Evolutionary conservation across 2,797 vertebrate genomes (phyloP).

Genomic region (Cryptoprocta ferox): DNA sequence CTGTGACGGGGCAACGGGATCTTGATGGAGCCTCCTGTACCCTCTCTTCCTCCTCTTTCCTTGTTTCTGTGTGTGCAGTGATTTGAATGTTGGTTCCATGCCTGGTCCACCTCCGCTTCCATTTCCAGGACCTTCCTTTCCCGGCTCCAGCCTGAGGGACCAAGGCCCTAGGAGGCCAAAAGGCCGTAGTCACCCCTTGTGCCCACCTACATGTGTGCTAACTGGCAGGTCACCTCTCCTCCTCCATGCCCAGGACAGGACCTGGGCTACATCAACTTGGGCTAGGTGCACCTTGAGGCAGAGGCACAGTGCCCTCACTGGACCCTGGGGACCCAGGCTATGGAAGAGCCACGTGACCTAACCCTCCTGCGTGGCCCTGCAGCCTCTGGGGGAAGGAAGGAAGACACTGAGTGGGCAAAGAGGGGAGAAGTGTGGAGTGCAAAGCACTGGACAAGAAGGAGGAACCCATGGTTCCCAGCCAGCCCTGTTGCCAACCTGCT

Average conservation of each 20-base stretch:
- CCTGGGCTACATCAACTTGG: neutral
- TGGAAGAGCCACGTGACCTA: neutral
- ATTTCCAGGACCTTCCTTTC: neutral
- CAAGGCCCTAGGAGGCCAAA: neutral
- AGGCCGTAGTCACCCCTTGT: neutral
- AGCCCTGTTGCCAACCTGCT: neutral
- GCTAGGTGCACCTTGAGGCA: neutral
- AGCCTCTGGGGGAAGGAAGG: neutral
- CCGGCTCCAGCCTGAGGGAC: conserved; percentile 29
- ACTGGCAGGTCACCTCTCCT: neutral
- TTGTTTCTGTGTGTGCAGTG: neutral
- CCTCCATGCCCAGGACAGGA: neutral
- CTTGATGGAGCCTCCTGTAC: neutral
- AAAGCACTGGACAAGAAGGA: neutral
- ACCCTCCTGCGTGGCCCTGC: neutral
- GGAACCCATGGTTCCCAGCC: neutral
- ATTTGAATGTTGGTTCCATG: conserved; percentile 33
- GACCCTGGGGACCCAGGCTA: neutral
- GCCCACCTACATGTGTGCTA: neutral
- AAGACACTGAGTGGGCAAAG: neutral
- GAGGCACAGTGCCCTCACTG: neutral
- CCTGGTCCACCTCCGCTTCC: neutral
- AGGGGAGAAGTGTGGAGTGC: neutral
- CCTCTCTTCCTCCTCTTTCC: neutral
- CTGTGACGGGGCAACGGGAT: neutral